Percentiles rank a stretch among this genome's conserved stretches.
Conservation (phyloP, 2,888 invertebrate species). For the Onthophagus sagittarius region DNA sequence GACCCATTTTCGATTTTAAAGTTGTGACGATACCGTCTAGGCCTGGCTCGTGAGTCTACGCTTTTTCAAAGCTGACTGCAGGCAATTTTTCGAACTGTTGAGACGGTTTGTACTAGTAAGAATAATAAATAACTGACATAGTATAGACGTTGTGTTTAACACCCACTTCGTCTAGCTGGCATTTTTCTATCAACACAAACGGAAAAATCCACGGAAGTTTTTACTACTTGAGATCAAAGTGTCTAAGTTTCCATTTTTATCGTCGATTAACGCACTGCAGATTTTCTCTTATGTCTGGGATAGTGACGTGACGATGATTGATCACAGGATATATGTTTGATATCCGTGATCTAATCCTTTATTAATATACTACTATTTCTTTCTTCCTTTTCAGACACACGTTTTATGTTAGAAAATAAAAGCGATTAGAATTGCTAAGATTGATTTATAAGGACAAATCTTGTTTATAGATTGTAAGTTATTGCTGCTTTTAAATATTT, state of each 20-base stretch:
- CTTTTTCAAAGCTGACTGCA: neutral
- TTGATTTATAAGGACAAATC: neutral
- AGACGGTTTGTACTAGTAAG: neutral
- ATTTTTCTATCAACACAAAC: neutral
- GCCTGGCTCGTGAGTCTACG: neutral
- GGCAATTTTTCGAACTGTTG: neutral
- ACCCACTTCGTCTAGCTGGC: neutral
- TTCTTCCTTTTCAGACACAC: neutral
- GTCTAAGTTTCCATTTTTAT: neutral
- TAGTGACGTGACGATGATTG: neutral
- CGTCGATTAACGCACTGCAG: neutral
- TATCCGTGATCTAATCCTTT: neutral
- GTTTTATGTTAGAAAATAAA: neutral
- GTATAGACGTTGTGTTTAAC: neutral
- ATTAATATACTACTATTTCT: neutral
- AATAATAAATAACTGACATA: neutral
- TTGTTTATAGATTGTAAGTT: neutral
- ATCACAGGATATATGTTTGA: neutral
- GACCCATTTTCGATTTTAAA: neutral
- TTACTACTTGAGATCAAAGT: neutral
- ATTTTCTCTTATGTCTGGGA: neutral
- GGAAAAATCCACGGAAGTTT: neutral
- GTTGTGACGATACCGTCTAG: neutral
- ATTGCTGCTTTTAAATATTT: neutral
- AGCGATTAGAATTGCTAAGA: neutral